These are phyloP conservation scores for Nectonema munidae DNA, from an alignment of 2,888 invertebrate species.

Conservation along the genomic window DNA sequence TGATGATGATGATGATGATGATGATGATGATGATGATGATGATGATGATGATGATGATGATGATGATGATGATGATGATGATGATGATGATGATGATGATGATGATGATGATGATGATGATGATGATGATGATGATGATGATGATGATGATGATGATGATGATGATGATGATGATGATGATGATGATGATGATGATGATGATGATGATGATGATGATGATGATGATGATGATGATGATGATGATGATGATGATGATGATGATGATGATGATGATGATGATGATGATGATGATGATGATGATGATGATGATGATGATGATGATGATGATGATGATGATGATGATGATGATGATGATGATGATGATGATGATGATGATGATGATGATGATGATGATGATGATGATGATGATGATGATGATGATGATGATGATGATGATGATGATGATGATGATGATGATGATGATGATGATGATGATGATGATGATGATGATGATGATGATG, in stretches of 20 bases:
- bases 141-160: conserved; percentile 5
- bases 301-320: conserved; percentile 5
- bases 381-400: conserved; percentile 5
- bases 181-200: conserved; percentile 5
- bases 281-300: conserved; percentile 5
- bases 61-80: conserved; percentile 5
- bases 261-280: conserved; percentile 5
- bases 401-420: conserved; percentile 5
- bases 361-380: conserved; percentile 5
- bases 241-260: conserved; percentile 5
- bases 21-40: conserved; percentile 5
- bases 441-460: conserved; percentile 5
- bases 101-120: conserved; percentile 5
- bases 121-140: conserved; percentile 5
- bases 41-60: conserved; percentile 5
- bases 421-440: conserved; percentile 5
- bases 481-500: conserved; percentile 1
- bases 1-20: conserved; percentile 5
- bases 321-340: conserved; percentile 5
- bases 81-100: conserved; percentile 5
- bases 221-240: conserved; percentile 5
- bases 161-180: conserved; percentile 5
- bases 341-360: conserved; percentile 5
- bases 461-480: conserved; percentile 5
- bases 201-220: conserved; percentile 5